Conservation (phyloP, 2,888 invertebrate species). For the Heliconius charithonia region DNA sequence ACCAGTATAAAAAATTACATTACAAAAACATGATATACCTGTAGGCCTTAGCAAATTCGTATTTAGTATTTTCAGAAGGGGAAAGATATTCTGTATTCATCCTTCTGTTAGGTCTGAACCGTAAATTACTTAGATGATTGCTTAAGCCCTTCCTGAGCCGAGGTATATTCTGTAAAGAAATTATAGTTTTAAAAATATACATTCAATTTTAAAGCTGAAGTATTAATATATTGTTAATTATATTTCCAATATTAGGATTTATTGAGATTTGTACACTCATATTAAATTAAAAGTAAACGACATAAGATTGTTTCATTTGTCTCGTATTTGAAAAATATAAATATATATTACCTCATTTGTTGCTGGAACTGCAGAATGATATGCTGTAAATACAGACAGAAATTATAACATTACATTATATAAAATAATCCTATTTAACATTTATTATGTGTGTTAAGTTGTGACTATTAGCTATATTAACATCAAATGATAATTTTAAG, state of each 20-base stretch:
- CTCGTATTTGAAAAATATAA: no score
- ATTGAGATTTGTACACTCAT: no score
- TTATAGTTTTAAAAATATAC: not conserved
- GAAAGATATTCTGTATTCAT: slow-evolving; percentile 56
- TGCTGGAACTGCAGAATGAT: slow-evolving; percentile 43
- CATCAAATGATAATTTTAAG: no score
- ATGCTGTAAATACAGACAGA: slow-evolving; percentile 46
- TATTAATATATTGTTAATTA: not conserved
- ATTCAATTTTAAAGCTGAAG: not conserved
- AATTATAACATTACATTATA: not conserved
- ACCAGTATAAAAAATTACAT: no score
- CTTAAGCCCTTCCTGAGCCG: slow-evolving; percentile 63
- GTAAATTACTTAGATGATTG: slow-evolving; percentile 66
- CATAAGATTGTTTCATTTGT: no score
- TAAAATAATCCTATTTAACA: not conserved
- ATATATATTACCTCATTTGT: slow-evolving; percentile 32
- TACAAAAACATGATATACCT: slow-evolving; percentile 57
- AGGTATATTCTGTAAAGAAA: slow-evolving; percentile 56
- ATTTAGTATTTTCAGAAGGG: slow-evolving; percentile 71
- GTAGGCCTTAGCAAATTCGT: slow-evolving; percentile 76
- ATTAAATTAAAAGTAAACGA: no score
- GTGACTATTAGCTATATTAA: no score
- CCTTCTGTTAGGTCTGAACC: slow-evolving; percentile 59
- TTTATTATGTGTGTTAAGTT: no score
- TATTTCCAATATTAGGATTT: slow-evolving; percentile 3